Evolutionary conservation across 2,113 vertebrate genomes (phyloP), one percentile per base, ranked within the genome.

Genomic region (Pomatostomus ruficeps): DNA sequence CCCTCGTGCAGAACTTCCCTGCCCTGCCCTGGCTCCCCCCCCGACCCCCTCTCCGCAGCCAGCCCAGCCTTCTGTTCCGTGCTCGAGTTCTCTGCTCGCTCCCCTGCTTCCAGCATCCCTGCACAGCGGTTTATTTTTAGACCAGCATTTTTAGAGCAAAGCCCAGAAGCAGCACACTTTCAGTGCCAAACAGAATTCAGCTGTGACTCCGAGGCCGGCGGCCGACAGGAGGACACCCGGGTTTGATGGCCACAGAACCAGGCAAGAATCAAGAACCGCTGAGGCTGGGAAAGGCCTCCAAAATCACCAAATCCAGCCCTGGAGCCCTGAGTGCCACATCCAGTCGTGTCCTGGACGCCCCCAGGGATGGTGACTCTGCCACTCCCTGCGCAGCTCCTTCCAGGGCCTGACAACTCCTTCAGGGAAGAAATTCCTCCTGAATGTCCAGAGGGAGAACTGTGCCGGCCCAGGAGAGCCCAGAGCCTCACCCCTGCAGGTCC

Each of bases 111-210:
- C 85, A 94, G 74, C 81, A 77, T 74, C 43, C 81, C 70, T 24
- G 20, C 29, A 79, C 3, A 1, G 33, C 74, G 23, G 74, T 49
- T 88, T 96, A 93, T 93, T 97, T 96, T 94, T 76, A 95, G 88
- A 42, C 4, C 26, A 26, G 81, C 74, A 24, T 85, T 96, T 93
- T 91, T 75, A 94, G 12, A 91, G 85, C 93, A 75, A 57, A 94
- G 90, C 88, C 88, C 90, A 95, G 85, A 82, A 94, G 75, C 66
- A 38, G 92, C 58, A 91, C 72, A 38, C 79, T 92, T 85, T 38
- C 82, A 12, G 58, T 36, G 67, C 67, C 85, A 76, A 73, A 73
- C 54, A 19, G 35, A 55, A 88, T 72, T 79, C 78, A 29, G 71
- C 28, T 24, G 67, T 13, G 23, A 26, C 36, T 68, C 52, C 15